Evolutionary conservation across 2,888 invertebrate species (phyloP).

Genomic region (Phania funesta): DNA sequence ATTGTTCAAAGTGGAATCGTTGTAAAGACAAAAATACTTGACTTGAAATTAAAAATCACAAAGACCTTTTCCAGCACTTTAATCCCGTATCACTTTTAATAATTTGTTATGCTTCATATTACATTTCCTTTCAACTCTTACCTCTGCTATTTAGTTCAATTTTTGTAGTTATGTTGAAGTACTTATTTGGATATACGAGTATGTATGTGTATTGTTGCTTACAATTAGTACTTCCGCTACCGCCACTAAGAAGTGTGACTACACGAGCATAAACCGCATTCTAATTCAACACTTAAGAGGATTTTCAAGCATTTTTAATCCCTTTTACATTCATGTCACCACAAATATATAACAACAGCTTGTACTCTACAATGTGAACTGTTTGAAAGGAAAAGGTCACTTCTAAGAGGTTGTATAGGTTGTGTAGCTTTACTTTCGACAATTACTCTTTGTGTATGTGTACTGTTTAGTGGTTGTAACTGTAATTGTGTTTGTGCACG

Average conservation of each 20-base stretch:
- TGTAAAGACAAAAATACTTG: neutral
- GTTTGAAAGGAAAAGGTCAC: conserved; percentile 18
- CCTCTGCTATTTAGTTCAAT: neutral
- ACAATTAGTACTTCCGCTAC: conserved; percentile 23
- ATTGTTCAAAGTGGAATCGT: neutral
- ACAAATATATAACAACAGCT: neutral
- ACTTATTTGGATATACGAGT: neutral
- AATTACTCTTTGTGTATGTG: conserved; percentile 31
- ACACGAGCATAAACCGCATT: conserved; percentile 59
- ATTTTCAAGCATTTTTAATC: conserved; percentile 57
- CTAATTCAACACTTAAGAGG: conserved; percentile 62
- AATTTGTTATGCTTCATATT: conserved; percentile 5
- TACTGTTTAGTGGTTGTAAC: neutral
- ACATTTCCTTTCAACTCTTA: neutral
- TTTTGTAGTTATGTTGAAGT: neutral
- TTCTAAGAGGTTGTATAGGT: neutral
- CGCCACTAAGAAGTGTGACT: conserved; percentile 23
- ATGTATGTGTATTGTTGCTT: conserved; percentile 31
- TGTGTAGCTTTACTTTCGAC: conserved; percentile 6
- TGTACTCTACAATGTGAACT: neutral
- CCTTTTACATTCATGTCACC: conserved; percentile 49
- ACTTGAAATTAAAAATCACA: conserved; percentile 6
- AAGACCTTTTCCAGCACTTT: neutral
- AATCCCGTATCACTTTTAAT: conserved; percentile 1
- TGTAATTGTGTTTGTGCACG: conserved; percentile 15